phyloP scores from a whole-genome alignment of 2,113 vertebrate species.

The Melozone crissalis region DNA sequence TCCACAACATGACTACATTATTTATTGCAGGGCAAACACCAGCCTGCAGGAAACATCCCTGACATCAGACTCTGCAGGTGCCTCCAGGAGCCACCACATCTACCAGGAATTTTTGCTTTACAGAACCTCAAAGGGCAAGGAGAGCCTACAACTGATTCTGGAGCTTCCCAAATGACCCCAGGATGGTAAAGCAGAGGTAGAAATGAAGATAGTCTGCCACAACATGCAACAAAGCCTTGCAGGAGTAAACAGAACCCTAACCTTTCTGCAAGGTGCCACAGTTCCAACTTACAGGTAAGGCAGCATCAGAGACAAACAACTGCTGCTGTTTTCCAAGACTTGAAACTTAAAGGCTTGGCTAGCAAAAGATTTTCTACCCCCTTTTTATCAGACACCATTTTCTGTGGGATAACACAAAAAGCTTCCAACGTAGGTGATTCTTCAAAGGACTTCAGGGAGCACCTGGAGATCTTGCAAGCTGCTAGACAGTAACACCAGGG shows the following conservation, averaged over 20 bases:
- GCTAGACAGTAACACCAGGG: not conserved
- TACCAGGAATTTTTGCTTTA: not conserved
- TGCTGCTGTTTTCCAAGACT: not conserved
- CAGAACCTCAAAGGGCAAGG: not conserved
- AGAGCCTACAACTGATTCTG: not conserved
- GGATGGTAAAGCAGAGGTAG: not conserved
- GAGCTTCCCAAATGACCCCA: not conserved
- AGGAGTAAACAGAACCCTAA: not conserved
- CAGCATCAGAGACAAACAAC: not conserved
- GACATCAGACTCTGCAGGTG: not conserved
- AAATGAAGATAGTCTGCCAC: not conserved
- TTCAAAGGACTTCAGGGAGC: not conserved
- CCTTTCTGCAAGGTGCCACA: not conserved
- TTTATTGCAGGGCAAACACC: not conserved
- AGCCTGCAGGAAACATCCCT: not conserved
- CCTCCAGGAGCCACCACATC: rapidly evolving
- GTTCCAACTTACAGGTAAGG: not conserved
- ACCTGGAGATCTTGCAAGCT: not conserved
- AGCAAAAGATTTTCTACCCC: not conserved
- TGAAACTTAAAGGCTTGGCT: not conserved
- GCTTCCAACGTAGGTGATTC: not conserved
- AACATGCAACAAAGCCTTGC: not conserved
- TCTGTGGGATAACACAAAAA: not conserved
- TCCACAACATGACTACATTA: rapidly evolving
- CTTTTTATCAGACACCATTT: not conserved